phyloP scores from a whole-genome alignment of 2,888 invertebrate species.

The Flexamia atlantica region DNA sequence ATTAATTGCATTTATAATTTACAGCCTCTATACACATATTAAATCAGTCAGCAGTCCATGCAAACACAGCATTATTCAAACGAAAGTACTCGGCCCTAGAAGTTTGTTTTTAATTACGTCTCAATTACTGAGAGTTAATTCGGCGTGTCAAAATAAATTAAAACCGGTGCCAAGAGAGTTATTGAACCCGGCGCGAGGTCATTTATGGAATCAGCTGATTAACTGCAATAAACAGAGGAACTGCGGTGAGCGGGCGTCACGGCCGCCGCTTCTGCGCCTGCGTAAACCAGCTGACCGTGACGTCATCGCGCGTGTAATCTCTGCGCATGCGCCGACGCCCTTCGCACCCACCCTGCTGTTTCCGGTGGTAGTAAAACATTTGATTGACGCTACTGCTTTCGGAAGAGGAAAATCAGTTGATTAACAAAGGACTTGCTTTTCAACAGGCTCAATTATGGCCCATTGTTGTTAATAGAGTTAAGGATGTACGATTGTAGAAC shows the following conservation, averaged over 20 bases:
- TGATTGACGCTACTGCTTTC: constrained; percentile 12
- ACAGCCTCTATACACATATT: no score
- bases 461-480: background rate
- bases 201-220: constrained; percentile 12
- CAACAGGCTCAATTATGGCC: background rate
- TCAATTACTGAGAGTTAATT: constrained; percentile 12
- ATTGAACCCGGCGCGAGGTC: constrained; percentile 3
- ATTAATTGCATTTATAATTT: no score
- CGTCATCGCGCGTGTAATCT: constrained; percentile 24
- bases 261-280: background rate
- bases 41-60: no score
- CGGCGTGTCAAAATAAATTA: constrained; percentile 15
- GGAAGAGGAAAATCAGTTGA: background rate
- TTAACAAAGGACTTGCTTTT: no score
- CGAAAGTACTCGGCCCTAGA: background rate
- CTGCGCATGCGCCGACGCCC: constrained; percentile 35
- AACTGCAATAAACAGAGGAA: constrained; percentile 14
- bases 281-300: constrained; percentile 1
- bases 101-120: constrained; percentile 1
- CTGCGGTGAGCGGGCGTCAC: constrained; percentile 1
- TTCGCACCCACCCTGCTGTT: background rate
- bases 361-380: constrained; percentile 12
- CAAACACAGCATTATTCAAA: constrained; percentile 19
- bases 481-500: background rate
- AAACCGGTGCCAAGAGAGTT: background rate